Evolutionary conservation across 2,113 vertebrate species (phyloP).

Genomic region (Ophthalmotilapia sp.): DNA sequence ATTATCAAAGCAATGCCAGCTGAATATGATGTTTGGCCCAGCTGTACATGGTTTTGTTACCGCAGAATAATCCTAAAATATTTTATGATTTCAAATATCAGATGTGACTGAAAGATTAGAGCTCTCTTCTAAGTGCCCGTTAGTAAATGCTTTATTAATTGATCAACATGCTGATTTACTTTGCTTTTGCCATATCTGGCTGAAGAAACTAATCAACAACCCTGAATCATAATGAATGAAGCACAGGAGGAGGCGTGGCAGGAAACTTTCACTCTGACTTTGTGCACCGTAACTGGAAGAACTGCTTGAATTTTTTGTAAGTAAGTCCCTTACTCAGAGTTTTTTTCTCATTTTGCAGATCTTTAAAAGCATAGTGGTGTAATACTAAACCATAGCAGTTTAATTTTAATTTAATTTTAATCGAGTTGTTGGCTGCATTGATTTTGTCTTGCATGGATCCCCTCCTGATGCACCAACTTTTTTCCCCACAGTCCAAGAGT

Average conservation of each 20-base stretch:
- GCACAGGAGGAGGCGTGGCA: not conserved
- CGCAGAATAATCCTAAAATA: not conserved
- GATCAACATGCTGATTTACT: accelerated
- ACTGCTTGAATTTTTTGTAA: not conserved
- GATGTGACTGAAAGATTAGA: not conserved
- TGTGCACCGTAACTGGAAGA: accelerated
- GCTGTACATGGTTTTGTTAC: not conserved
- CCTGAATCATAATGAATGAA: not conserved
- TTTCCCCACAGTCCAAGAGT: not conserved
- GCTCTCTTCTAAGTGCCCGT: accelerated
- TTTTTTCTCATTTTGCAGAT: not conserved
- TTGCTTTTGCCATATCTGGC: accelerated
- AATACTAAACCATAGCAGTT: not conserved
- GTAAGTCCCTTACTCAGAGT: not conserved
- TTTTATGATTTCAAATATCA: not conserved
- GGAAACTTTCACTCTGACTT: accelerated
- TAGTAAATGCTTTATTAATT: not conserved
- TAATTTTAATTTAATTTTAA: not conserved
- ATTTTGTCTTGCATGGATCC: not conserved
- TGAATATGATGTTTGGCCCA: not conserved
- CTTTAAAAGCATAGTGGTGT: not conserved
- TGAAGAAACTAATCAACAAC: not conserved
- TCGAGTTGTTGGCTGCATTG: not conserved
- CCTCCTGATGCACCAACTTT: not conserved
- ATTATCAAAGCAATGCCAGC: not conserved